Conservation (phyloP, 2,113 vertebrate genomes). For the Mastomys coucha region DNA sequence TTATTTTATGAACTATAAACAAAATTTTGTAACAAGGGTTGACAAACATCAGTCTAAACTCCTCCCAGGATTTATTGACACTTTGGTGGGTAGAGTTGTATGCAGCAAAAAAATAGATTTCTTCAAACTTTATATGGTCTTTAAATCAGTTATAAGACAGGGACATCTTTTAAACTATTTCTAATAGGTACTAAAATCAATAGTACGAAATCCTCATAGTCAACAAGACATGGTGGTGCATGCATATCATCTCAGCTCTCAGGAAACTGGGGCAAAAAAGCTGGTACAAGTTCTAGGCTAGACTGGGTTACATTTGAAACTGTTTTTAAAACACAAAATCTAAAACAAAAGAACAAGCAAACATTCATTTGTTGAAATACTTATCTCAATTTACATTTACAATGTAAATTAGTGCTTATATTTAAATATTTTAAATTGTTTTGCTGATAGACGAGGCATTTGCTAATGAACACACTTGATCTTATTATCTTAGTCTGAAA, state of each 20-base stretch:
- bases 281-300: neutral
- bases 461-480: constrained; percentile 3
- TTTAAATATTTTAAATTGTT: neutral
- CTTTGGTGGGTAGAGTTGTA: neutral
- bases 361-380: neutral
- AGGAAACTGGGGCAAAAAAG: neutral
- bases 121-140: neutral
- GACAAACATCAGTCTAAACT: neutral
- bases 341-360: neutral
- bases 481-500: constrained; percentile 17
- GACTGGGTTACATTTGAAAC: neutral
- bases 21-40: neutral
- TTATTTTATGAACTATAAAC: neutral
- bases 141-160: constrained; percentile 56
- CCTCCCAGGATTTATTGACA: neutral
- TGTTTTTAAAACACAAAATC: neutral
- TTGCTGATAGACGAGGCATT: neutral
- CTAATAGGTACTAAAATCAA: neutral
- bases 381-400: neutral
- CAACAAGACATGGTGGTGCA: no score
- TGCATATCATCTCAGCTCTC: neutral
- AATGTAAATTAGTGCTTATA: neutral
- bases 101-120: neutral
- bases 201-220: neutral
- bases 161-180: neutral